Base-by-base conservation (phyloP, 1,140 invertebrate genomes). In the Chrysopa pallens region DNA sequence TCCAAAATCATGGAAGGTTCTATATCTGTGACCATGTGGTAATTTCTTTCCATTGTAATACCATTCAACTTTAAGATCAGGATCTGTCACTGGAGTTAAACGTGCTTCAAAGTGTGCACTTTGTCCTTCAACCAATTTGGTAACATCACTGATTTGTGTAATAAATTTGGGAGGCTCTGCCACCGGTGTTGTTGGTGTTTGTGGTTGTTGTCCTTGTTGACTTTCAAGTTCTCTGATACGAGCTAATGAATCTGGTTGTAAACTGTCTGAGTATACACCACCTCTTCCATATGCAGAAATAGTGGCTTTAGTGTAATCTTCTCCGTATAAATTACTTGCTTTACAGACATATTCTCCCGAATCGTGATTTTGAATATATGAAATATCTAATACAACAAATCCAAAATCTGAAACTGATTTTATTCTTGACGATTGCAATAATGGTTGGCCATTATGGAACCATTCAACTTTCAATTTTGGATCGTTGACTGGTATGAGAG, bases 1-100 rank as follows among this genome's bases (percentile, higher is more conserved):
- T 45, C 84, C 91, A 64, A 97, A 96, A 58, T 98, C 92, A 58
- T 96, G 89, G 78, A 93, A 91, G 38, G 89, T 94, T 50, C 89
- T 77, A 58, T 91, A 96, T 44, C 91, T 78, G 66, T 95, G 90
- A 17, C 91, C 91, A 59, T 85, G 81, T 1, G 84, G 83, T 48
- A 94, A 64, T 58, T 89, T 89, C 60, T 90, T 85, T 40, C 88
- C 89, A 60, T 95, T 90, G 53, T 86, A 91, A 55, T 82, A 91
- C 90, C 90, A 96, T 61, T 93, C 87, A 6, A 98, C 89, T 52
- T 80, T 81, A 42, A 96, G 69, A 52, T 92, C 84, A 13, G 92
- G 90, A 69, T 95, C 92, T 43, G 80, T 84, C 1, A 91, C 76
- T 8, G 92, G 92, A 14, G 84, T 86, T 23, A 96, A 66, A 55